A percentile compares a stretch with the other conserved stretches of the same genome.
Conservation (phyloP, 2,888 invertebrate species). For the Meliscaeva auricollis region DNA sequence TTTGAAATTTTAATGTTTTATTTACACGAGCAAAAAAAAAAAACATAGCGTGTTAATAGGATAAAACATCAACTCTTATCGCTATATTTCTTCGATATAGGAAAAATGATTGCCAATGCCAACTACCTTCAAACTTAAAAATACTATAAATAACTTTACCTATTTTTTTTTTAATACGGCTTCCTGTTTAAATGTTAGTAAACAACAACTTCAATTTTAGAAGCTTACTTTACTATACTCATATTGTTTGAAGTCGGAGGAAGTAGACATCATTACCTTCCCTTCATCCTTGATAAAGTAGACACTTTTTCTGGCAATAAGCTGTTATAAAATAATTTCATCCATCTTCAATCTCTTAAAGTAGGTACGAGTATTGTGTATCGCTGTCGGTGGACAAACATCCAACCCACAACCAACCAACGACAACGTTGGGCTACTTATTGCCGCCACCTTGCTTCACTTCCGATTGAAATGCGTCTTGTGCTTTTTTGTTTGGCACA, state of each 20-base stretch:
- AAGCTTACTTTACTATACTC: not conserved
- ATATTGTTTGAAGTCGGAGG: not conserved
- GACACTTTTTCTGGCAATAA: slow-evolving; percentile 11
- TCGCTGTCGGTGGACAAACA: slow-evolving; percentile 30
- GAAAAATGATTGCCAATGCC: not conserved
- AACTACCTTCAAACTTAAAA: not conserved
- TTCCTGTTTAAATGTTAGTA: not conserved
- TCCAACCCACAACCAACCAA: not conserved
- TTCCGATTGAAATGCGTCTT: slow-evolving; percentile 61
- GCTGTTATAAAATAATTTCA: slow-evolving; percentile 34
- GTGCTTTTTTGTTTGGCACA: not conserved
- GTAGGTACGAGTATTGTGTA: slow-evolving; percentile 24
- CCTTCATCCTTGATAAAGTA: not conserved
- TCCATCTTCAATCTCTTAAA: slow-evolving; percentile 53
- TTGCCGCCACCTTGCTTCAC: slow-evolving; percentile 35
- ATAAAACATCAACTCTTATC: slow-evolving; percentile 5
- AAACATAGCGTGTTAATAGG: slow-evolving; percentile 18
- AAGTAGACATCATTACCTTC: not conserved
- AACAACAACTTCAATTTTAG: not conserved
- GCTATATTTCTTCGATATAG: slow-evolving; percentile 2
- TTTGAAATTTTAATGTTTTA: slow-evolving; percentile 18
- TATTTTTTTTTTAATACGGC: not conserved
- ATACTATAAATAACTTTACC: slow-evolving; percentile 11
- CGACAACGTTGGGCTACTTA: not conserved
- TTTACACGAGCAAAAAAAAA: not conserved